Percentiles rank a stretch among this genome's conserved stretches.
Evolutionary conservation across 1,140 invertebrate species (phyloP).

Genomic region (Metaphire vulgaris): DNA sequence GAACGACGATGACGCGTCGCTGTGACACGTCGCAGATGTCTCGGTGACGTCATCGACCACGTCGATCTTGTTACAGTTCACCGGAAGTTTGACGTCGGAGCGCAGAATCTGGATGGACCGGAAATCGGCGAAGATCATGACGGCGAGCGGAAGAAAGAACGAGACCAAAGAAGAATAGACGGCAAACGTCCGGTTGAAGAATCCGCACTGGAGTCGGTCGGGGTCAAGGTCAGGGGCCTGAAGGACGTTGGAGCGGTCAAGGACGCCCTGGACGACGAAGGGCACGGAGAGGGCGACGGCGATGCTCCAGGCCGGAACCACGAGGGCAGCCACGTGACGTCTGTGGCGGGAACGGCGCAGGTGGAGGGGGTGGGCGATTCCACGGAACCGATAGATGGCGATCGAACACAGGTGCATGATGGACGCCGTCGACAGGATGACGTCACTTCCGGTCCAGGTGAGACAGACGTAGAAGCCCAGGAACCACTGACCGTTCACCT

Average conservation of each 20-base stretch:
- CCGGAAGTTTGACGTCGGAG: neutral
- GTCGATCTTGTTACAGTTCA: neutral
- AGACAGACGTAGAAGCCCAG: slow-evolving; percentile 26
- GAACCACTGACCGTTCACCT: slow-evolving; percentile 20
- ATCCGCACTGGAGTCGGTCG: slow-evolving; percentile 12
- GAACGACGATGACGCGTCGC: neutral
- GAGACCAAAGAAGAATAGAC: slow-evolving; percentile 91
- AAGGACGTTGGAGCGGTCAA: slow-evolving; percentile 14
- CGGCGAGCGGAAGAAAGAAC: slow-evolving; percentile 87
- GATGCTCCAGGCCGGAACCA: slow-evolving; percentile 22
- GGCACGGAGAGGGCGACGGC: slow-evolving; percentile 23
- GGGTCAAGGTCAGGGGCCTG: neutral
- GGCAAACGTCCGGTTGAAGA: slow-evolving; percentile 41
- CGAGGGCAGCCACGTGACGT: slow-evolving; percentile 9
- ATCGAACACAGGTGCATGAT: slow-evolving; percentile 28
- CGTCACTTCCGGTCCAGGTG: slow-evolving; percentile 27
- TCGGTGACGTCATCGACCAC: neutral
- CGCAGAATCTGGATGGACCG: slow-evolving; percentile 41
- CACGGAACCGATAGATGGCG: slow-evolving; percentile 24
- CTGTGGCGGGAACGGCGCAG: slow-evolving; percentile 1
- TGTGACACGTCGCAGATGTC: neutral
- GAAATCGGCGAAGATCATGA: slow-evolving; percentile 88
- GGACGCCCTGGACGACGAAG: slow-evolving; percentile 20
- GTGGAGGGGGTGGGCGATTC: slow-evolving; percentile 23
- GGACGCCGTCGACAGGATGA: slow-evolving; percentile 27